Base-by-base conservation (phyloP, 2,888 invertebrate species). In the Tanytarsus gracilentus region DNA sequence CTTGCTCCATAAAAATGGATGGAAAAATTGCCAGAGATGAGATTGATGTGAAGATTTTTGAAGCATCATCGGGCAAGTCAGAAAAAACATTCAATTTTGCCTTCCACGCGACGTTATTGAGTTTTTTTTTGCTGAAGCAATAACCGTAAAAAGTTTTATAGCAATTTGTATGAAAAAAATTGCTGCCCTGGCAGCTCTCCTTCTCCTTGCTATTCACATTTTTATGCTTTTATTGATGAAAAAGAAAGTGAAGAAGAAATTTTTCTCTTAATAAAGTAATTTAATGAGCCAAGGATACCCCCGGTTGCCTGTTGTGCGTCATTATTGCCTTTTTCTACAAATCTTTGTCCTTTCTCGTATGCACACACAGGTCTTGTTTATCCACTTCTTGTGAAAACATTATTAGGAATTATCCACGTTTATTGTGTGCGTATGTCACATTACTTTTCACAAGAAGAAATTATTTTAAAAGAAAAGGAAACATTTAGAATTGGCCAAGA, bases 321-420 rank as follows among this genome's bases (percentile, higher is more conserved):
- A 49, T 49, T 11, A 49, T 49, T 49, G 49, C 23, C 49, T 49
- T 49, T n/a, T n/a, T n/a, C 11, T 23, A 14, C 9, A 21, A 21
- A 5, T 7, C 6, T 14, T 9, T n/a, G n/a, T 6, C 40, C 40
- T 39, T 9, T 48, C 18, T 48, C 48, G 6, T 3, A 18, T 23
- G 16, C 23, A 8, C 6, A 49, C 26, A 8, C 26, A 26, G 48
- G 21, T 25, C 14, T 26, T 18, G 8, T 25, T 49, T 30, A 6
- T 30, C 30, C 6, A 30, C 6, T 30, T 49, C 49, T 18, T 26
- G 49, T 26, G 49, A 49, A 49, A 26, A 49, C 49, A 49, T 49
- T 49, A 49, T 49, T 49, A 49, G 49, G 18, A 49, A 49, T 49
- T 49, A 49, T 49, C 18, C n/a, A n/a, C 49, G 26, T 49, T 49